These are phyloP conservation scores for Ectropis grisescens DNA, from an alignment of 1,140 invertebrate species.

Conservation along the genomic window DNA sequence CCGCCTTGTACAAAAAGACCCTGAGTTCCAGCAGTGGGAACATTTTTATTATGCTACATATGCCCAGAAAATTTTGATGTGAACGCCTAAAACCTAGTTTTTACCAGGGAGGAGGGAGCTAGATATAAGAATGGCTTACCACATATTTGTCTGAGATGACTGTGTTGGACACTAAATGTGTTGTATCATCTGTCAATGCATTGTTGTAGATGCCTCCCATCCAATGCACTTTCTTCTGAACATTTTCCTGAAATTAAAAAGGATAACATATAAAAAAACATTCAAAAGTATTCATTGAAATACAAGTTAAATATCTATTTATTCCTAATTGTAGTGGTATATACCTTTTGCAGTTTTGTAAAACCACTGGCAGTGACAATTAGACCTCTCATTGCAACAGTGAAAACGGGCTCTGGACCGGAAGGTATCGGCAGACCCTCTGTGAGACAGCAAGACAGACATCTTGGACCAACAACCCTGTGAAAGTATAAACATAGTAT, in stretches of 20 bases:
- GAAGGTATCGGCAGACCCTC: slow-evolving; percentile 80
- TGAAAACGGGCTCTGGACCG: slow-evolving; percentile 81
- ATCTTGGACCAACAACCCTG: slow-evolving; percentile 83
- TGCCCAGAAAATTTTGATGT: too few relatives aligned
- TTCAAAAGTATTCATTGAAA: too few relatives aligned
- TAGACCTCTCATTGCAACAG: slow-evolving; percentile 84
- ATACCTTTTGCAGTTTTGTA: slow-evolving; percentile 73
- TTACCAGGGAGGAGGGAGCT: too few relatives aligned
- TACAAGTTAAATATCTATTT: too few relatives aligned
- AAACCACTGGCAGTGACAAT: slow-evolving; percentile 82
- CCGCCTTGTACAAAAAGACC: too few relatives aligned
- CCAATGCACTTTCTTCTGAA: slow-evolving; percentile 79
- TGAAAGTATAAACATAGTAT: slow-evolving; percentile 15
- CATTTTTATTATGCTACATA: too few relatives aligned
- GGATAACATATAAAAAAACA: too few relatives aligned
- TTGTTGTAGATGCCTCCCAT: slow-evolving; percentile 87
- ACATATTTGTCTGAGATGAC: slow-evolving; percentile 82
- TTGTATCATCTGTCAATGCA: slow-evolving; percentile 79
- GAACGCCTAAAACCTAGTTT: too few relatives aligned
- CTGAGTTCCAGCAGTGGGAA: too few relatives aligned
- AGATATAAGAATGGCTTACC: too few relatives aligned
- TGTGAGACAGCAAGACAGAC: slow-evolving; percentile 81
- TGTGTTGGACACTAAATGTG: slow-evolving; percentile 86
- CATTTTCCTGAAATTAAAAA: slow-evolving; percentile 71
- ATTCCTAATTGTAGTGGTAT: too few relatives aligned